These are phyloP conservation scores for Lamellibrachia columna DNA, from an alignment of 2,888 invertebrate species.

Conservation along the genomic window DNA sequence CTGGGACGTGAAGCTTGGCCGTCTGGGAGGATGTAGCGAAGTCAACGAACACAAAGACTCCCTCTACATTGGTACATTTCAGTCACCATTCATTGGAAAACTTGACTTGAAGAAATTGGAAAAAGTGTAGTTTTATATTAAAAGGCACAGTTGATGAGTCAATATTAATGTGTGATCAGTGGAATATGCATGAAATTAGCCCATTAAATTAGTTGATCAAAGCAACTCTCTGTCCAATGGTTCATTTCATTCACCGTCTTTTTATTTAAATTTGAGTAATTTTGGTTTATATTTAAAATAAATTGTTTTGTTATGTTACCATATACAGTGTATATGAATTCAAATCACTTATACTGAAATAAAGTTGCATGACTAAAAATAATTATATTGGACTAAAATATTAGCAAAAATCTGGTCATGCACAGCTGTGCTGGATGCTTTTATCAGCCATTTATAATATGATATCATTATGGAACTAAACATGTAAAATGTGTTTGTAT, in stretches of 20 bases:
- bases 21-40: constrained; percentile 53
- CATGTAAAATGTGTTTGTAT: too few species aligned
- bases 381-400: too few species aligned
- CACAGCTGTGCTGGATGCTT: background rate
- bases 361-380: too few species aligned
- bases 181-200: background rate
- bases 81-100: constrained; percentile 46
- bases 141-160: background rate
- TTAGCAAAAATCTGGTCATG: background rate
- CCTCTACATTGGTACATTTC: constrained; percentile 63
- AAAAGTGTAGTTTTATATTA: background rate
- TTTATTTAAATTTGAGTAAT: too few species aligned
- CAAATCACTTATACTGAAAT: too few species aligned
- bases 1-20: constrained; percentile 32
- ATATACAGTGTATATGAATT: too few species aligned
- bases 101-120: background rate
- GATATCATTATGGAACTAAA: background rate
- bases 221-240: too few species aligned
- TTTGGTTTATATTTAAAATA: too few species aligned
- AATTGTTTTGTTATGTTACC: too few species aligned
- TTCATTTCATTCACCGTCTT: too few species aligned
- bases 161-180: background rate
- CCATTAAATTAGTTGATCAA: background rate
- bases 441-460: background rate
- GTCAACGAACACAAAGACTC: constrained; percentile 58